Percentiles rank a stretch among this genome's conserved stretches.
phyloP scores from a whole-genome alignment of 2,797 vertebrate genomes.

The Mallotus villosus region DNA sequence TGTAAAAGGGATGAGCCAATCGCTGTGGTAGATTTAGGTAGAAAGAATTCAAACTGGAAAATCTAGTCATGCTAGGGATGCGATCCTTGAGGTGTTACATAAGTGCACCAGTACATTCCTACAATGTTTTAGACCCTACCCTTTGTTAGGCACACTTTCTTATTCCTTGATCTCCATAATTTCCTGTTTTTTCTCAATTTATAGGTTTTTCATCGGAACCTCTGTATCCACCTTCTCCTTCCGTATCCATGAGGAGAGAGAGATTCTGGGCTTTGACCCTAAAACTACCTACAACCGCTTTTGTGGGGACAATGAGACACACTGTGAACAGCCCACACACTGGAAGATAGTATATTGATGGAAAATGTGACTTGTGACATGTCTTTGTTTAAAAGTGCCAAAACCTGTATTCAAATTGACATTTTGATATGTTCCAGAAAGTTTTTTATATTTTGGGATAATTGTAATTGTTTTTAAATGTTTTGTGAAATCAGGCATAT shows the following conservation, averaged over 20 bases:
- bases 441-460: constrained; percentile 21
- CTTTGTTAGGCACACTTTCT: neutral
- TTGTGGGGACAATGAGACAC: constrained; percentile 88
- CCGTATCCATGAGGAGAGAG: constrained; percentile 94
- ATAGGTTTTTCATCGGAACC: constrained; percentile 92
- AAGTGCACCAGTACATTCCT: neutral
- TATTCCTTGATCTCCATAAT: neutral
- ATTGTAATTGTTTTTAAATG: constrained; percentile 30
- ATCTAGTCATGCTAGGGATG: neutral
- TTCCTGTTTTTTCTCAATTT: neutral
- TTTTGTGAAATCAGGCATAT: constrained; percentile 46
- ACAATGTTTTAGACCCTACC: neutral
- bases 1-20: too few species aligned
- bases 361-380: constrained; percentile 19
- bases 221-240: constrained; percentile 97
- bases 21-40: too few species aligned
- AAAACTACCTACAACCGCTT: constrained; percentile 94
- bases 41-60: neutral
- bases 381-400: constrained; percentile 52
- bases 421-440: constrained; percentile 29
- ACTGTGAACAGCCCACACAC: constrained; percentile 95
- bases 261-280: constrained; percentile 93
- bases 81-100: neutral
- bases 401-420: constrained; percentile 47
- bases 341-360: constrained; percentile 93